Base-by-base conservation (phyloP, 2,888 invertebrate genomes). In the Parapristionchus giblindavisi region DNA sequence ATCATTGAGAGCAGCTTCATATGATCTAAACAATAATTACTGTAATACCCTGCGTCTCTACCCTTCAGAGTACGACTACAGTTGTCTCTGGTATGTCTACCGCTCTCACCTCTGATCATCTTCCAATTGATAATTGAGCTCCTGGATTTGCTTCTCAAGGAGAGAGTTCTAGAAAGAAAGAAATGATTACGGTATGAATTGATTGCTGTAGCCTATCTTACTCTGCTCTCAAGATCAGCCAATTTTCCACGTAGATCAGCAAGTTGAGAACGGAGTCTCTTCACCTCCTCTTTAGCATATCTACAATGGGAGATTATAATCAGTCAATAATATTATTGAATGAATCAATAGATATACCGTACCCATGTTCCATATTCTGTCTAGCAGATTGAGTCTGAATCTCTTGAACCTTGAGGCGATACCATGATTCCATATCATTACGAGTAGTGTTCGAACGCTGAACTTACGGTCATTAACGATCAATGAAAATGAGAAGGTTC, bases 381-480 rank as follows among this genome's bases (percentile, higher is more conserved):
- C 89, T 88, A 43, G 89, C 89, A 76, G 89, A 88, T 5, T 89
- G 89, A 27, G 90, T 90, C 75, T 90, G 88, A 85, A 89, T 89
- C 84, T 90, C 90, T 83, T 90, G 90, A 58, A 90, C 88, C 89
- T 90, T 90, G 78, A 89, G 87, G 80, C 89, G 89, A 87, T 90
- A 90, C 84, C 84, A 84, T 34, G 88, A 88, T 80, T 90, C 90
- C 85, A 90, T 88, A 81, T 90, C 90, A 24, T 87, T 88, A 66
- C 89, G 84, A 81, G 90, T 88, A 75, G 87, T 84, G 77, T 89
- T 89, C 76, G 88, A 81, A 78, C 77, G 58, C 80, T 80, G 66
- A 24, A 75, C 5, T 1, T 24, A 8, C 24, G 38, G 14, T 43
- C 8, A 24, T 14, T 66, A 58, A 21, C 40, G 4, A 24, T 51